Conservation (phyloP, 2,797 vertebrate genomes). For the Parotocinclus haroldoi region DNA sequence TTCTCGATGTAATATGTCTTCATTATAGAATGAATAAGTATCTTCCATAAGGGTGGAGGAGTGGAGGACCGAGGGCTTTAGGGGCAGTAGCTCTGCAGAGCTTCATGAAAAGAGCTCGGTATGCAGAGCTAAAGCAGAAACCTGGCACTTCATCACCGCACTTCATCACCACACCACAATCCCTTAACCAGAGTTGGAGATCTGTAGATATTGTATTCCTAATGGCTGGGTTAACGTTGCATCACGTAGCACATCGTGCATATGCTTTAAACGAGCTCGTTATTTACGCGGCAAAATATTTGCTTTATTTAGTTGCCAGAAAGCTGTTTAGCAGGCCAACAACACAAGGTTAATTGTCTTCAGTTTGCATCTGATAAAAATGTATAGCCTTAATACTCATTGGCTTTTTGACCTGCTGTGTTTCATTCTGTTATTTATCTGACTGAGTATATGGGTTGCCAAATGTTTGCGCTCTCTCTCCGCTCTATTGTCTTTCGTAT, state of each 20-base stretch:
- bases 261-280: conserved; percentile 9
- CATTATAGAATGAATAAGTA: not conserved
- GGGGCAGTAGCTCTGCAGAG: not conserved
- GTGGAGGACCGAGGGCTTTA: not conserved
- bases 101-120: conserved; percentile 4
- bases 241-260: conserved; percentile 11
- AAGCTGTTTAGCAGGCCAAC: not conserved
- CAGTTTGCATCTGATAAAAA: not conserved
- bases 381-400: too few species aligned
- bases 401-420: too few species aligned
- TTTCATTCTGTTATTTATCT: too few species aligned
- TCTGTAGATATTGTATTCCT: not conserved
- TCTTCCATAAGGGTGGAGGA: not conserved
- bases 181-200: conserved; percentile 6
- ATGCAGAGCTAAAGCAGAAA: conserved; percentile 11
- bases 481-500: not conserved
- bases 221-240: conserved; percentile 14
- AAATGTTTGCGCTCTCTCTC: not conserved
- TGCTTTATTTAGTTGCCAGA: not conserved
- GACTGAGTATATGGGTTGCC: too few species aligned
- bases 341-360: not conserved
- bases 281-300: not conserved
- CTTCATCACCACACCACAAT: conserved; percentile 23
- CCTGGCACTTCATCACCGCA: conserved; percentile 1
- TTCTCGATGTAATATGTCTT: not conserved